These are phyloP conservation scores for Rhyacichthys aspro DNA, from an alignment of 2,797 vertebrate genomes.

Conservation along the genomic window DNA sequence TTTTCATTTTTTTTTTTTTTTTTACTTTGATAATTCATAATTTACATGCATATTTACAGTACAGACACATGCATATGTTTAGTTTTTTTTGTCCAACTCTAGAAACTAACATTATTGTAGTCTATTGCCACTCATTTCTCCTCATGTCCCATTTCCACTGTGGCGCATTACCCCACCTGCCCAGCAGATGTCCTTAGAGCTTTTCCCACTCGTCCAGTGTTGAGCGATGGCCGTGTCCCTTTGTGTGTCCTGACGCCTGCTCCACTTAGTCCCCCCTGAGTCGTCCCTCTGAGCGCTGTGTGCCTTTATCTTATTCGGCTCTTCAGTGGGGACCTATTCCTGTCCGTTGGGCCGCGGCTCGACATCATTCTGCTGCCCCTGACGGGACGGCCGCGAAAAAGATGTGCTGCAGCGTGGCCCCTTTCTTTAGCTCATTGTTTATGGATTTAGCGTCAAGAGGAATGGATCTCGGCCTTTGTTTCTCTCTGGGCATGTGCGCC, in stretches of 20 bases:
- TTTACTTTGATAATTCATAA: no score
- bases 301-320: constrained; percentile 1
- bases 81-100: no score
- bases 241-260: constrained; percentile 5
- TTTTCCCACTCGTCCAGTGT: no score
- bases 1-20: no score
- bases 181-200: constrained; percentile 12
- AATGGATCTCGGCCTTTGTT: neutral
- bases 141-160: neutral
- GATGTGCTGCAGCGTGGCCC: neutral
- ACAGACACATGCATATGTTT: no score
- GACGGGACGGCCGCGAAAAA: neutral
- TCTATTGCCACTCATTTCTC: neutral
- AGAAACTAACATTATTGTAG: no score
- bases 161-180: neutral
- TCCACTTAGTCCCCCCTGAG: constrained; percentile 4
- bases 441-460: neutral
- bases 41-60: no score
- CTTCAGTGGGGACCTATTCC: constrained; percentile 9
- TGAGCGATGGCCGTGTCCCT: neutral
- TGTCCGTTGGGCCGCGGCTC: neutral
- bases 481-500: no score
- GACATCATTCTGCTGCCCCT: neutral
- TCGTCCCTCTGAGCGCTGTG: neutral
- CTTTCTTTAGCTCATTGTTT: neutral